Evolutionary conservation across 1,140 invertebrate genomes (phyloP).

Genomic region (Bombus superbus): DNA sequence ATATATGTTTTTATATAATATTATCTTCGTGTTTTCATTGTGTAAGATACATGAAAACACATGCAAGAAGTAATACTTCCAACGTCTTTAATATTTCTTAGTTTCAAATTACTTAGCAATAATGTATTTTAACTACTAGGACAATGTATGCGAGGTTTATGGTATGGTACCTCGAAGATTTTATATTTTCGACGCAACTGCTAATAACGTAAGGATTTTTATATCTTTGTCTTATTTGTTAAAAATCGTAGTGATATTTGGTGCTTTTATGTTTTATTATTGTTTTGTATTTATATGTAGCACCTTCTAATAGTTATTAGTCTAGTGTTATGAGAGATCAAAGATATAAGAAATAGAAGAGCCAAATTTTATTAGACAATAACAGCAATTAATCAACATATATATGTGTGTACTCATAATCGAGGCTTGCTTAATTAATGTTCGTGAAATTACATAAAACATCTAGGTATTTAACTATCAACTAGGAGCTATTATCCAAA

Average conservation of each 20-base stretch:
- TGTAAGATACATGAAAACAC: neutral
- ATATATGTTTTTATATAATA: neutral
- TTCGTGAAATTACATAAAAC: too few species aligned
- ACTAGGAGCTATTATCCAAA: too few species aligned
- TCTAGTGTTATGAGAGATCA: too few species aligned
- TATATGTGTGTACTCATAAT: too few species aligned
- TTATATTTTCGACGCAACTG: conserved; percentile 79
- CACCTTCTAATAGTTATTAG: neutral
- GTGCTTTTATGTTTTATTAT: conserved; percentile 10
- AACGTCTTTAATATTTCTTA: conserved; percentile 5
- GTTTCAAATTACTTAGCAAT: conserved; percentile 29
- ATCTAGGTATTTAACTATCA: too few species aligned
- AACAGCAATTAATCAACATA: too few species aligned
- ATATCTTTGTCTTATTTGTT: conserved; percentile 56
- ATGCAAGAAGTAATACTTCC: neutral
- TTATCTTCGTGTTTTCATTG: neutral
- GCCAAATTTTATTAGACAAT: too few species aligned
- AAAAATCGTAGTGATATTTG: conserved; percentile 15
- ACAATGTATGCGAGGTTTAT: conserved; percentile 77
- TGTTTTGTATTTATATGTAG: neutral
- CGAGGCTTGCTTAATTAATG: too few species aligned
- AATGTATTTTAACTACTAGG: conserved; percentile 72
- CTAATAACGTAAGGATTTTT: conserved; percentile 78
- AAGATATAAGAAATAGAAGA: too few species aligned
- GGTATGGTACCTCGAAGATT: conserved; percentile 79